Evolutionary conservation across 2,113 vertebrate genomes (phyloP).

Genomic region (Pelecanus crispus): DNA sequence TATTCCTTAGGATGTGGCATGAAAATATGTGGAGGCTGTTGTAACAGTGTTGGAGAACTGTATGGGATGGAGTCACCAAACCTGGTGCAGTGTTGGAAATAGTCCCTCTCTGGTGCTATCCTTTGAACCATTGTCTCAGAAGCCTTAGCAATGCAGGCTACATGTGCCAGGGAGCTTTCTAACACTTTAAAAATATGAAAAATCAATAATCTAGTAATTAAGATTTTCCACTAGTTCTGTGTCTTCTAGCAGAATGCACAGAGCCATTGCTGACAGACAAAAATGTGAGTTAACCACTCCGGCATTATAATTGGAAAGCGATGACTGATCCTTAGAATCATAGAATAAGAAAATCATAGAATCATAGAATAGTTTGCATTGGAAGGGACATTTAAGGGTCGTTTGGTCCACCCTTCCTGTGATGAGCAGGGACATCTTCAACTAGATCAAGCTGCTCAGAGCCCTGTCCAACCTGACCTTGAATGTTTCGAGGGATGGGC

Average conservation of each 20-base stretch:
- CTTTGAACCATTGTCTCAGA: neutral
- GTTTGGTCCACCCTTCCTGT: no score
- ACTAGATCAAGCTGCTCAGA: no score
- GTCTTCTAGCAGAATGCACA: neutral
- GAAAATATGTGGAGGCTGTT: neutral
- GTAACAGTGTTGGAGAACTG: neutral
- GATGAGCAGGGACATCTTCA: no score
- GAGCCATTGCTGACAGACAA: neutral
- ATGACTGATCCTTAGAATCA: neutral
- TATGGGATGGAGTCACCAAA: neutral
- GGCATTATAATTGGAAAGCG: neutral
- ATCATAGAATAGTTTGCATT: neutral
- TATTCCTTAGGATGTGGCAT: neutral
- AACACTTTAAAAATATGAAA: neutral
- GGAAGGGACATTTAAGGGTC: no score
- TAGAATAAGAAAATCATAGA: neutral
- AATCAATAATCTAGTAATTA: neutral
- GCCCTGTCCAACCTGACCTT: no score
- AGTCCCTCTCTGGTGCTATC: neutral
- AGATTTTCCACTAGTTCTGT: neutral
- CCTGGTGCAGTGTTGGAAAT: neutral
- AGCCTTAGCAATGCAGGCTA: neutral
- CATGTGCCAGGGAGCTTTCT: neutral
- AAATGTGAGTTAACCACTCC: neutral
- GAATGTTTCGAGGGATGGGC: no score